These are phyloP conservation scores for Perdita meconis DNA, from an alignment of 2,888 invertebrate species.

Conservation along the genomic window DNA sequence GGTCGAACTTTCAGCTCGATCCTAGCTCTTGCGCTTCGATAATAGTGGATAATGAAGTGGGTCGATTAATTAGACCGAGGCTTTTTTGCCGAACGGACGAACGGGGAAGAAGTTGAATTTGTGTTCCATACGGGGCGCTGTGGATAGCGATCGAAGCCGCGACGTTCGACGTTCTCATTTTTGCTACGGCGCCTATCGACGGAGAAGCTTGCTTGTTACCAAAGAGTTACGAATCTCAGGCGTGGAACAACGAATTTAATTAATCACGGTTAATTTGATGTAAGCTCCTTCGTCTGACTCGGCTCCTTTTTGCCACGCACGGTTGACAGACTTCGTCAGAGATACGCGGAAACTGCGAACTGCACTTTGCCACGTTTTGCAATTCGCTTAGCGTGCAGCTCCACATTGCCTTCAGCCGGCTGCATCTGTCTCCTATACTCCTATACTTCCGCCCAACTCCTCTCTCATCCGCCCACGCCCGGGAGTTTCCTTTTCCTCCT, in stretches of 20 bases:
- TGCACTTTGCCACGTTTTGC: constrained; percentile 76
- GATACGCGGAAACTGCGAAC: constrained; percentile 76
- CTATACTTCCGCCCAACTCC: constrained; percentile 55
- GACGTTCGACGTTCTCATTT: no score
- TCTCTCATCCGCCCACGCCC: constrained; percentile 41
- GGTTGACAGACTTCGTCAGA: constrained; percentile 66
- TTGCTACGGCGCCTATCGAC: no score
- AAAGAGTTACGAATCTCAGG: constrained; percentile 4
- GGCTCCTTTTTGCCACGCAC: constrained; percentile 62
- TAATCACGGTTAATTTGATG: constrained; percentile 68
- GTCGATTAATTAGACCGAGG: constrained; percentile 67
- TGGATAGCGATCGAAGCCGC: no score
- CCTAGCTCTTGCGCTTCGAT: constrained; percentile 41
- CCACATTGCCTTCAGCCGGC: constrained; percentile 59
- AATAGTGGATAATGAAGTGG: constrained; percentile 61
- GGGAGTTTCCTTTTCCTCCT: constrained; percentile 50
- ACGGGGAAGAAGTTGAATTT: constrained; percentile 47
- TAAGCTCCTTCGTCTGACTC: constrained; percentile 66
- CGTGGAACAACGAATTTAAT: constrained; percentile 40
- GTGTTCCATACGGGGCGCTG: no score
- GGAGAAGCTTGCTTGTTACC: no score
- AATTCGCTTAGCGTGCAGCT: constrained; percentile 76
- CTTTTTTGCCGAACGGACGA: constrained; percentile 38
- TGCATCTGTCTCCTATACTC: constrained; percentile 60
- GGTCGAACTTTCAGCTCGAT: constrained; percentile 39